phyloP scores from a whole-genome alignment of 2,113 vertebrate genomes.

The Centropus bengalensis region DNA sequence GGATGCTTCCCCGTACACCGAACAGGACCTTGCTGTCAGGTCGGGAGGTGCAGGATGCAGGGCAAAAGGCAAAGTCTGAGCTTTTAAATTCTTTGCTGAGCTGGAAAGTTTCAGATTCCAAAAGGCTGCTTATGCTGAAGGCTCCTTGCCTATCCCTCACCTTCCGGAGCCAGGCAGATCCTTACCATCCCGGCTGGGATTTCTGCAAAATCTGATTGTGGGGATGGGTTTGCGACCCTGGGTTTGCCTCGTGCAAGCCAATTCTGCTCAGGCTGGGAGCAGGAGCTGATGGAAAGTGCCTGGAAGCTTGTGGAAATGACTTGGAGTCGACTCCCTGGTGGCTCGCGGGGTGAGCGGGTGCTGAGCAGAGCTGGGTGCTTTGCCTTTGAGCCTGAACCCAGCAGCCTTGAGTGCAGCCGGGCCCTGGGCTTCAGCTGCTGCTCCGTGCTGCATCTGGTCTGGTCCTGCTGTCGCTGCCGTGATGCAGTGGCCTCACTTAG shows the following conservation, averaged over 20 bases:
- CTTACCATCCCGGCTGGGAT: neutral
- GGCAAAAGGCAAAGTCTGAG: neutral
- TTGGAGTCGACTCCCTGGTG: neutral
- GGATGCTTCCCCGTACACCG: rapidly evolving
- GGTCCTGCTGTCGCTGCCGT: neutral
- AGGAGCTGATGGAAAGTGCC: neutral
- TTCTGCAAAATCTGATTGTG: neutral
- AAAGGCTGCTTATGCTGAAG: neutral
- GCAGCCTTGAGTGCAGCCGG: neutral
- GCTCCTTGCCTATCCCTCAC: neutral
- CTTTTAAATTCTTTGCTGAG: neutral
- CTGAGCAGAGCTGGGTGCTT: neutral
- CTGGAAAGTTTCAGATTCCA: neutral
- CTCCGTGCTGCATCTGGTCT: rapidly evolving
- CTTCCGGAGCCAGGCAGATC: neutral
- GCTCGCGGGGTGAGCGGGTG: neutral
- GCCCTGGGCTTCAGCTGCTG: neutral
- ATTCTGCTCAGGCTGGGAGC: neutral
- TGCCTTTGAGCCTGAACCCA: neutral
- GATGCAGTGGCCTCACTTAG: rapidly evolving
- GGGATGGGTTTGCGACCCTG: neutral
- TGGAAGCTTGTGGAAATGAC: neutral
- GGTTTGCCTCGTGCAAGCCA: neutral
- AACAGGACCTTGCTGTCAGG: rapidly evolving
- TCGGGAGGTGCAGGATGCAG: neutral